A percentile compares a stretch with the other conserved stretches of the same genome.
These are phyloP conservation scores for Schizopygopsis pylzovi DNA, from an alignment of 2,797 vertebrate species.

Conservation along the genomic window DNA sequence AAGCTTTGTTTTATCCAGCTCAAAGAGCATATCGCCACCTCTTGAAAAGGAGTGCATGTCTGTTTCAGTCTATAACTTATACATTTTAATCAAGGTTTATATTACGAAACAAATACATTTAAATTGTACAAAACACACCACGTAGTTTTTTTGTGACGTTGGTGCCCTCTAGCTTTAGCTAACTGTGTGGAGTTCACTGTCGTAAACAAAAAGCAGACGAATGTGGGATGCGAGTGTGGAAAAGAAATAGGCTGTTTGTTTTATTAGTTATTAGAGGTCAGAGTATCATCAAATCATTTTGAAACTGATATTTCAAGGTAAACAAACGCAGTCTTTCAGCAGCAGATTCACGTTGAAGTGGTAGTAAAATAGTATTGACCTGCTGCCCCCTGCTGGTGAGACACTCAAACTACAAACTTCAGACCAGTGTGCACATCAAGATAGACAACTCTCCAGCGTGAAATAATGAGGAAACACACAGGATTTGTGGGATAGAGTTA, in stretches of 20 bases:
- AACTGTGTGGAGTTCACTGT: not conserved
- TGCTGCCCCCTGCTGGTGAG: constrained; percentile 14
- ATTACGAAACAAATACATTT: not conserved
- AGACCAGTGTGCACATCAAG: not conserved
- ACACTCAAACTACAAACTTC: not conserved
- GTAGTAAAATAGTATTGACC: not conserved
- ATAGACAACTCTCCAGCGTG: not conserved
- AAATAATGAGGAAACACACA: not conserved
- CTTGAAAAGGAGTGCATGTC: constrained; percentile 14
- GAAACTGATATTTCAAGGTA: not conserved
- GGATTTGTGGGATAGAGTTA: constrained; percentile 7
- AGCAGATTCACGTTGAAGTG: not conserved
- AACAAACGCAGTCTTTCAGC: not conserved
- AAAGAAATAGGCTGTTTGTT: not conserved
- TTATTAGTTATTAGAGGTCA: no score
- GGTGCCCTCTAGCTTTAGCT: not conserved
- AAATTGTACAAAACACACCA: not conserved
- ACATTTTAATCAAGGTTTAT: not conserved
- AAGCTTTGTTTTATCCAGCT: not conserved
- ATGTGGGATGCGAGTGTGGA: not conserved
- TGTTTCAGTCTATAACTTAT: not conserved
- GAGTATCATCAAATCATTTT: not conserved
- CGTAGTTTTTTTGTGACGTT: not conserved
- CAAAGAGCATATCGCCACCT: constrained; percentile 13
- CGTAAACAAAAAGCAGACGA: not conserved